Evolutionary conservation across 1,140 invertebrate species (phyloP).

Genomic region (Planococcus citri): DNA sequence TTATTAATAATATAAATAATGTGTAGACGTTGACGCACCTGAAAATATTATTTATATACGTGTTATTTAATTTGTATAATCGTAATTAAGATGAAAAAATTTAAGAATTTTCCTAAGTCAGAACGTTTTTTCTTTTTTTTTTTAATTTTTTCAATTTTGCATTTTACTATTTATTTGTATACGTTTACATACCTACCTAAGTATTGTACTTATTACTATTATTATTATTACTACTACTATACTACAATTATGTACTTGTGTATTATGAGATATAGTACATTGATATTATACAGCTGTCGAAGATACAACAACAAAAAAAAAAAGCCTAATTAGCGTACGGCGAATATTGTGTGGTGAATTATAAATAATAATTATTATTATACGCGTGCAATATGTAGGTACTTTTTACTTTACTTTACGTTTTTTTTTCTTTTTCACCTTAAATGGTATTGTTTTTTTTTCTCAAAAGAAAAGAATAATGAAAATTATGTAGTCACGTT

Average conservation of each 20-base stretch:
- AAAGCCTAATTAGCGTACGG: no score
- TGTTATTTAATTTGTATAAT: not conserved
- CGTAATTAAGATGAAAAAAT: not conserved
- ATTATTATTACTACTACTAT: no score
- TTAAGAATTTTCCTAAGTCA: not conserved
- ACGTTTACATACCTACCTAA: not conserved
- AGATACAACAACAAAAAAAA: no score
- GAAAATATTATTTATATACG: not conserved
- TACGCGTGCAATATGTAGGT: not conserved
- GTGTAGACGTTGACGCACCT: not conserved
- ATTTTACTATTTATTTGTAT: conserved; percentile 1
- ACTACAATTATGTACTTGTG: not conserved
- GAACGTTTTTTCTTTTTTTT: not conserved
- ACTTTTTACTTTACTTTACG: no score
- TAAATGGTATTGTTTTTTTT: no score
- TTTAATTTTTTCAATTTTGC: not conserved
- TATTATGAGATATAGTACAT: not conserved
- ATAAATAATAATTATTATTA: not conserved
- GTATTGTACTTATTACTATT: no score
- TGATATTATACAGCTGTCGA: no score
- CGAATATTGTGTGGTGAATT: no score
- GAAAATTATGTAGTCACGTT: no score
- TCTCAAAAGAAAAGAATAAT: no score
- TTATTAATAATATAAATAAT: no score
- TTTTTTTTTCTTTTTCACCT: no score